phyloP scores from a whole-genome alignment of 2,888 invertebrate genomes.

The Pristionchus maxplancki region DNA sequence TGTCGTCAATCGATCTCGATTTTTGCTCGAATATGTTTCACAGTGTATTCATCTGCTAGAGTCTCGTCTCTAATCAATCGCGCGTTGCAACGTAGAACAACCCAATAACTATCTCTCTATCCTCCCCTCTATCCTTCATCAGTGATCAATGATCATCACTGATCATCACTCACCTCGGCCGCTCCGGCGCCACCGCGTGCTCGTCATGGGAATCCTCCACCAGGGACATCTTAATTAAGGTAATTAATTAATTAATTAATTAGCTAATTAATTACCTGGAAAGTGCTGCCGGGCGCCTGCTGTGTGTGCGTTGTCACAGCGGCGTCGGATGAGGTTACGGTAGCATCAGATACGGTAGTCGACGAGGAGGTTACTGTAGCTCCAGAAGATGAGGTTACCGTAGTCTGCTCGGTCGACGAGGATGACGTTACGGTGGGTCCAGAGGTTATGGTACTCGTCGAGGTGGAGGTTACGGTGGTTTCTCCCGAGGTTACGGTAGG shows the following conservation, averaged over 20 bases:
- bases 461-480: neutral
- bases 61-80: neutral
- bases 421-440: neutral
- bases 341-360: neutral
- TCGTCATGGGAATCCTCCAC: neutral
- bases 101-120: too few relatives aligned
- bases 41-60: too few relatives aligned
- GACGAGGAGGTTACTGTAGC: neutral
- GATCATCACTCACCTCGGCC: slow-evolving; percentile 39
- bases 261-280: slow-evolving; percentile 5
- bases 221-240: neutral
- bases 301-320: neutral
- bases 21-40: too few relatives aligned
- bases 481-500: too few relatives aligned
- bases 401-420: neutral
- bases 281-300: slow-evolving; percentile 15
- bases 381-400: neutral
- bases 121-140: too few relatives aligned
- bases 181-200: slow-evolving; percentile 17
- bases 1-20: too few relatives aligned
- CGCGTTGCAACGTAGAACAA: neutral
- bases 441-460: neutral
- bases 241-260: neutral
- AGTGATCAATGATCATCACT: too few relatives aligned
- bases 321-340: neutral